These are phyloP conservation scores for Crossocerus cetratus DNA, from an alignment of 2,888 invertebrate species.

Conservation along the genomic window DNA sequence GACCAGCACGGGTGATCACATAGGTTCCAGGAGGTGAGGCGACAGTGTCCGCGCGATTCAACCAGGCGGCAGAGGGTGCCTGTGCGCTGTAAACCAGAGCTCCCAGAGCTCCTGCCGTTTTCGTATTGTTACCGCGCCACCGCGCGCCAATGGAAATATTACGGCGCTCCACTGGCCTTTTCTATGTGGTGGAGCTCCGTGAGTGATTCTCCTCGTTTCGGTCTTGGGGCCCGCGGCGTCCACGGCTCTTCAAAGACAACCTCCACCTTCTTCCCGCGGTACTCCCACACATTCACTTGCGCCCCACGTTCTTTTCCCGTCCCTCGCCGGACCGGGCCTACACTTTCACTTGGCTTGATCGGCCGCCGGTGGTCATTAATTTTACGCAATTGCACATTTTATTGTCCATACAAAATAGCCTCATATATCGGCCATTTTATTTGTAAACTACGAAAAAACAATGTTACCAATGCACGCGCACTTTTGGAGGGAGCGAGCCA, in stretches of 20 bases:
- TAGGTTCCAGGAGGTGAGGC: conserved; percentile 49
- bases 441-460: conserved; percentile 76
- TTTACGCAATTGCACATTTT: conserved; percentile 69
- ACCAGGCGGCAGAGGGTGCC: conserved; percentile 50
- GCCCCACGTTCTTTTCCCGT: conserved; percentile 51
- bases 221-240: conserved; percentile 66
- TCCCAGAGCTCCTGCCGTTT: conserved; percentile 41
- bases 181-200: conserved; percentile 56
- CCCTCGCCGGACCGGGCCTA: conserved; percentile 43
- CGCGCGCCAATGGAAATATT: conserved; percentile 62
- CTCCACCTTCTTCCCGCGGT: conserved; percentile 66
- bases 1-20: conserved; percentile 34
- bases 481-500: conserved; percentile 72
- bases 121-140: conserved; percentile 64
- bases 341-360: conserved; percentile 59
- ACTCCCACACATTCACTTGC: conserved; percentile 63
- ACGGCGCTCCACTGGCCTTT: conserved; percentile 42
- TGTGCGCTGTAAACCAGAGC: conserved; percentile 40
- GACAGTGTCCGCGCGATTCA: conserved; percentile 37
- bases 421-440: conserved; percentile 77
- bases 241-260: conserved; percentile 67
- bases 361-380: conserved; percentile 68
- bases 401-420: conserved; percentile 75
- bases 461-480: conserved; percentile 71
- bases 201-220: conserved; percentile 60